Evolutionary conservation across 2,113 vertebrate genomes (phyloP).

Genomic region (Chascanopsetta lugubris): DNA sequence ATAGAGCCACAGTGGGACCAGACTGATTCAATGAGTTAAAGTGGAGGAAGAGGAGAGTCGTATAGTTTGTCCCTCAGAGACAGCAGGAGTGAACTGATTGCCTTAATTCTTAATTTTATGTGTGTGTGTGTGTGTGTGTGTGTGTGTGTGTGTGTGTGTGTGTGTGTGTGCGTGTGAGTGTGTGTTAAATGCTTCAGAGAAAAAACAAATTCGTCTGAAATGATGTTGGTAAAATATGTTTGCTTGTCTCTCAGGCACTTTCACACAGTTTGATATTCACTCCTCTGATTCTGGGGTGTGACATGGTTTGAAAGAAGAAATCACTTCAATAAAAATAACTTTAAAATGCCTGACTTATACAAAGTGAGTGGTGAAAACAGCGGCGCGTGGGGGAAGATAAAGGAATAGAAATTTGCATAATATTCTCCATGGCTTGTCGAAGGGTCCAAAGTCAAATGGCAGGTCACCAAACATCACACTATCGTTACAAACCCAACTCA

Average conservation of each 20-base stretch:
- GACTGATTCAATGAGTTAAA: slow-evolving; percentile 40
- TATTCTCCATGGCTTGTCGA: slow-evolving; percentile 39
- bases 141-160: not conserved
- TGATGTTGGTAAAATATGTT: not conserved
- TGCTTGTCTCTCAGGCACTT: slow-evolving; percentile 20
- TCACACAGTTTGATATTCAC: not conserved
- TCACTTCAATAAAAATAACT: slow-evolving; percentile 8
- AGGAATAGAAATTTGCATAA: slow-evolving; percentile 66
- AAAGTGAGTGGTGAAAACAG: slow-evolving; percentile 32
- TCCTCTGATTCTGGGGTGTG: too few species aligned
- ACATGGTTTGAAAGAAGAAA: not conserved
- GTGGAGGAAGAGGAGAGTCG: slow-evolving; percentile 1
- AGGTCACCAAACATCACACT: slow-evolving; percentile 31
- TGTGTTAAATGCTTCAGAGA: not conserved
- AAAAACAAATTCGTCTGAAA: slow-evolving; percentile 9
- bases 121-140: not conserved
- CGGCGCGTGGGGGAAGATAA: slow-evolving; percentile 19
- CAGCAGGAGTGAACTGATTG: slow-evolving; percentile 8
- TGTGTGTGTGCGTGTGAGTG: not conserved
- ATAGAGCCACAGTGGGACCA: slow-evolving; percentile 19
- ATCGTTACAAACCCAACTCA: slow-evolving; percentile 40
- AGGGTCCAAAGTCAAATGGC: slow-evolving; percentile 46
- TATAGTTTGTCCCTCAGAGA: slow-evolving; percentile 18
- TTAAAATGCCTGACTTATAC: too few species aligned
- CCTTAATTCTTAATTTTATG: slow-evolving; percentile 4